Conservation (phyloP, 2,113 vertebrate genomes). For the Pollachius pollachius region DNA sequence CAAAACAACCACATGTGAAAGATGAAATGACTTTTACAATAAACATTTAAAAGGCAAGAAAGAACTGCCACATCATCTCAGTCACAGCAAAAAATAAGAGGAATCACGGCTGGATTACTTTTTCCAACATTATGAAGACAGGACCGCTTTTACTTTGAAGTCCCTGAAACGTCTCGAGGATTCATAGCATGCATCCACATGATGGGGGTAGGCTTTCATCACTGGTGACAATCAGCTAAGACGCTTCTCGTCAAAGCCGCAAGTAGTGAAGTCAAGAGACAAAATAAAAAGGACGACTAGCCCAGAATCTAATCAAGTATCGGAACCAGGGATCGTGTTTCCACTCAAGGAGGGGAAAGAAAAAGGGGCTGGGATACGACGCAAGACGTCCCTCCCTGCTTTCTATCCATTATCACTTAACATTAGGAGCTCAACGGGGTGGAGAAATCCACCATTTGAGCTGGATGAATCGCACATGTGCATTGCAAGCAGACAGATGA, state of each 20-base stretch:
- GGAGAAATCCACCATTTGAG: neutral
- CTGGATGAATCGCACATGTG: constrained; percentile 2
- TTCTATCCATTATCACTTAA: constrained; percentile 21
- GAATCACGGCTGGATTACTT: neutral
- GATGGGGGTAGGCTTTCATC: neutral
- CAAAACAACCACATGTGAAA: neutral
- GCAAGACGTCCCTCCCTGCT: neutral
- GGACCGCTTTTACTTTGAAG: neutral
- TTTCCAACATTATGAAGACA: neutral
- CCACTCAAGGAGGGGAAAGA: neutral
- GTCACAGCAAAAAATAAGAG: neutral
- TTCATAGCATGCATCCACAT: neutral
- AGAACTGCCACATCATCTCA: neutral
- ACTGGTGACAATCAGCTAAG: neutral
- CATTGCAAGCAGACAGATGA: neutral
- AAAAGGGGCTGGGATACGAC: neutral
- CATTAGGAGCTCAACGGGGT: constrained; percentile 23
- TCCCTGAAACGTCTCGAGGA: neutral
- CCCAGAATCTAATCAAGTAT: neutral
- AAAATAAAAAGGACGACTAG: neutral
- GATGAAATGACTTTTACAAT: neutral
- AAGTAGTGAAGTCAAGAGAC: neutral
- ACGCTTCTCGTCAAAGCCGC: neutral
- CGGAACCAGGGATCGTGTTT: neutral
- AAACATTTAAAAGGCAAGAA: neutral